phyloP scores from a whole-genome alignment of 2,113 vertebrate species.

The Festucalex cinctus region DNA sequence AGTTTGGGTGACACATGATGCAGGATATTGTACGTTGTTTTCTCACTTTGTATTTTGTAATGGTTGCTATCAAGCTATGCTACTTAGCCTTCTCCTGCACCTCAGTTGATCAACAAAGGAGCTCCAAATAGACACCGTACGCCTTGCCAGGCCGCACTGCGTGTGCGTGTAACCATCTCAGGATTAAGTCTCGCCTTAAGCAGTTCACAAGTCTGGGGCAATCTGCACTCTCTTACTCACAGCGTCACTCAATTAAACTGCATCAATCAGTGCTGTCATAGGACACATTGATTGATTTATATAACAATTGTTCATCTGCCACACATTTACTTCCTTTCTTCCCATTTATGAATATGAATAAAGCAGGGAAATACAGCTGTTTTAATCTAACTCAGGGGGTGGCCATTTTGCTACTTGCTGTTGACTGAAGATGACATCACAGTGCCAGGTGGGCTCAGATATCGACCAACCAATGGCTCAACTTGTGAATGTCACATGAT shows the following conservation, averaged over 20 bases:
- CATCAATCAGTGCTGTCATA: background rate
- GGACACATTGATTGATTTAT: no score
- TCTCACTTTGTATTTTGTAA: background rate
- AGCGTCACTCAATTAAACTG: background rate
- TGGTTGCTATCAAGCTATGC: background rate
- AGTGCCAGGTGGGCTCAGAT: no score
- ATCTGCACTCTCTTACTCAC: background rate
- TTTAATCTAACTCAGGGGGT: no score
- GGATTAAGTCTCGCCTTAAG: conserved; percentile 2
- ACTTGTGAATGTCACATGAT: no score
- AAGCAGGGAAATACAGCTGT: no score
- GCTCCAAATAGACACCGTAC: background rate
- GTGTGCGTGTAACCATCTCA: background rate
- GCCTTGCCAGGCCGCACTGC: background rate
- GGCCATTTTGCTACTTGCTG: no score
- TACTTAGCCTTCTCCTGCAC: background rate
- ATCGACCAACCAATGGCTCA: no score
- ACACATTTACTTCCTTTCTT: no score
- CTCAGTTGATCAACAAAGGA: background rate
- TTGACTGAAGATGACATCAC: no score
- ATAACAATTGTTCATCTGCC: no score
- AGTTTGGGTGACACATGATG: background rate
- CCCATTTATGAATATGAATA: no score
- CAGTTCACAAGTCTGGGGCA: background rate
- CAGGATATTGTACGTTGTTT: background rate